phyloP scores from a whole-genome alignment of 2,888 invertebrate genomes.

The Carabus problematicus region DNA sequence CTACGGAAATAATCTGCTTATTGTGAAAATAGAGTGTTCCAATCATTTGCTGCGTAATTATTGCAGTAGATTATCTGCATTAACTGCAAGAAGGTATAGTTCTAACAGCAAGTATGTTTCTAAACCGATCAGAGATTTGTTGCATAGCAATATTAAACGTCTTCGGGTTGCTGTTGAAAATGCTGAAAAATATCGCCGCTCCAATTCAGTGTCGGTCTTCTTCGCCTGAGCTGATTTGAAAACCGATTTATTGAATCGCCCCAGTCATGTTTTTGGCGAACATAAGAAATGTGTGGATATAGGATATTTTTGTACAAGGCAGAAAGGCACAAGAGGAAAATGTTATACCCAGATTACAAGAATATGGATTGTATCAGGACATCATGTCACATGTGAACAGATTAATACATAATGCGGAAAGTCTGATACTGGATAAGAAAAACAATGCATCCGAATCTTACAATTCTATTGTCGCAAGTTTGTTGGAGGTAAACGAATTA shows the following conservation, averaged over 20 bases:
- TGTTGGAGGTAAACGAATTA: slow-evolving; percentile 20
- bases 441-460: slow-evolving; percentile 31
- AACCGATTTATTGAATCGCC: slow-evolving; percentile 14
- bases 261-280: slow-evolving; percentile 12
- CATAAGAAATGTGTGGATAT: neutral
- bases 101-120: slow-evolving; percentile 3
- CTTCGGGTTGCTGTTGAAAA: slow-evolving; percentile 5
- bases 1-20: no score
- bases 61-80: slow-evolving; percentile 10
- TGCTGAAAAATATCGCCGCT: slow-evolving; percentile 4
- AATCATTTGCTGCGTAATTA: slow-evolving; percentile 38
- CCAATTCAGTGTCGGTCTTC: neutral
- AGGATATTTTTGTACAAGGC: slow-evolving; percentile 1
- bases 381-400: slow-evolving; percentile 15
- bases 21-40: no score
- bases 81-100: slow-evolving; percentile 16
- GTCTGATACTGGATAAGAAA: slow-evolving; percentile 19
- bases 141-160: slow-evolving; percentile 7
- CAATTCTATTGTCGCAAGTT: slow-evolving; percentile 29
- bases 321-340: slow-evolving; percentile 19
- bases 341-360: neutral
- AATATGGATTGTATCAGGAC: slow-evolving; percentile 16
- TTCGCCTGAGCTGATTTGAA: neutral
- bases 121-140: neutral
- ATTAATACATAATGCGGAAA: slow-evolving; percentile 12